A percentile compares a stretch with the other conserved stretches of the same genome.
phyloP scores from a whole-genome alignment of 2,888 invertebrate genomes.

The Lumbricus terrestris region DNA sequence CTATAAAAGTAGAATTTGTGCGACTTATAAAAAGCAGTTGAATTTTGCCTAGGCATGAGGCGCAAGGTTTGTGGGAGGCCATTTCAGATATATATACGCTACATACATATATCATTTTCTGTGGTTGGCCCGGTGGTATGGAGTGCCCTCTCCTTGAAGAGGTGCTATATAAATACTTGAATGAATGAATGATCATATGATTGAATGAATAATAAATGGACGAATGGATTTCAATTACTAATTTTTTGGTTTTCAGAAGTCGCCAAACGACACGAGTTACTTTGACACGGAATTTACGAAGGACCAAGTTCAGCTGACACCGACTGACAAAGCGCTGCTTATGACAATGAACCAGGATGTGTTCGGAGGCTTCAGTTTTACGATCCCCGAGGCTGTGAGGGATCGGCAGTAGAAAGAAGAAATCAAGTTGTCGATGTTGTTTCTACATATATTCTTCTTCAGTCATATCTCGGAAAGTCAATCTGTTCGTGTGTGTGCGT shows the following conservation, averaged over 20 bases:
- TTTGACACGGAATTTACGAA: slow-evolving; percentile 95
- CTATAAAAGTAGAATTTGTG: too few relatives aligned
- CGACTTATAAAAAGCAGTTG: too few relatives aligned
- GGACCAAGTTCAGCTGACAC: slow-evolving; percentile 86
- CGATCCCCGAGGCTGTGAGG: slow-evolving; percentile 35
- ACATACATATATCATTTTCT: too few relatives aligned
- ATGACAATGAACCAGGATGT: slow-evolving; percentile 95
- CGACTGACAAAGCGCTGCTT: slow-evolving; percentile 86
- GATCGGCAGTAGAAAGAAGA: background rate
- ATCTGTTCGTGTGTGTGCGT: background rate
- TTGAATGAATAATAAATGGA: background rate
- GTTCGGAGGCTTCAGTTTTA: slow-evolving; percentile 80
- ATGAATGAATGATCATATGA: background rate
- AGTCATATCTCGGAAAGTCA: background rate
- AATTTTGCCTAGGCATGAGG: too few relatives aligned
- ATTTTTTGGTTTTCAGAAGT: slow-evolving; percentile 24
- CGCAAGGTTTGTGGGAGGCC: too few relatives aligned
- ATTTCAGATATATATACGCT: too few relatives aligned
- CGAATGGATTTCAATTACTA: too few relatives aligned
- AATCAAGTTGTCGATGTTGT: background rate
- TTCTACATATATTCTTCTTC: background rate
- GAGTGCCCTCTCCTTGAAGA: too few relatives aligned
- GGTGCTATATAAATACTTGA: background rate
- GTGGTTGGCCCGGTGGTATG: too few relatives aligned
- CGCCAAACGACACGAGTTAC: slow-evolving; percentile 78